Base-by-base conservation (phyloP, 2,888 invertebrate genomes). In the Drosophila prostipennis region DNA sequence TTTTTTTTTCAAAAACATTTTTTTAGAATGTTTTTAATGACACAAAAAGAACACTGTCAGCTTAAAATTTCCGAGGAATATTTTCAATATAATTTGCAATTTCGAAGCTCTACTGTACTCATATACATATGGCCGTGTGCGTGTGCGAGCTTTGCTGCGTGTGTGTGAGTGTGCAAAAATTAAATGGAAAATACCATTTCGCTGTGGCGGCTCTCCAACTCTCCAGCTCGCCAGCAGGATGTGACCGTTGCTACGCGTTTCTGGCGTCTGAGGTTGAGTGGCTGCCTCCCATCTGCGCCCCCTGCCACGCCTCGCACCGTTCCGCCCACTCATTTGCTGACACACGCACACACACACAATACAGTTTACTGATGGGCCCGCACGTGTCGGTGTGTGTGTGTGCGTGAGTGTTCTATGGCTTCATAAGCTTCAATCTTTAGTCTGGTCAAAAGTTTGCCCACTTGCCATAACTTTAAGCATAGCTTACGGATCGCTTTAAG, bases 131-230 rank as follows among this genome's bases (percentile, higher is more conserved):
- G 65, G 48, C 8, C 68, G n/a, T n/a, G n/a, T n/a, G 60, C 26
- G 59, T 43, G 52, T 65, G 51, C 60, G 14, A 32, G 63, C 34
- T 37, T 37, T 11, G 32, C 36, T 59, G 37, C 19, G 42, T 55
- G 53, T 54, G 52, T 70, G 46, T 55, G 51, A 32, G 60, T 68
- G 68, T 68, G 60, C 71, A 64, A 72, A 73, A 73, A 72, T 72
- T 67, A 73, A 73, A 72, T 73, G 73, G 65, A 73, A 73, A 67
- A 68, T 68, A 59, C 59, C 72, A 72, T 72, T 72, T 60, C 52
- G 65, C 68, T 40, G 63, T 64, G 67, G 58, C 59, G 58, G 48
- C 68, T 61, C 55, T 72, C 32, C 61, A 71, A 32, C 65, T 67
- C 53, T 36, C 46, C 26, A 57, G 59, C 68, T 69, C 51, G 70